phyloP scores from a whole-genome alignment of 2,797 vertebrate species.

The Spinus olivaceus region DNA sequence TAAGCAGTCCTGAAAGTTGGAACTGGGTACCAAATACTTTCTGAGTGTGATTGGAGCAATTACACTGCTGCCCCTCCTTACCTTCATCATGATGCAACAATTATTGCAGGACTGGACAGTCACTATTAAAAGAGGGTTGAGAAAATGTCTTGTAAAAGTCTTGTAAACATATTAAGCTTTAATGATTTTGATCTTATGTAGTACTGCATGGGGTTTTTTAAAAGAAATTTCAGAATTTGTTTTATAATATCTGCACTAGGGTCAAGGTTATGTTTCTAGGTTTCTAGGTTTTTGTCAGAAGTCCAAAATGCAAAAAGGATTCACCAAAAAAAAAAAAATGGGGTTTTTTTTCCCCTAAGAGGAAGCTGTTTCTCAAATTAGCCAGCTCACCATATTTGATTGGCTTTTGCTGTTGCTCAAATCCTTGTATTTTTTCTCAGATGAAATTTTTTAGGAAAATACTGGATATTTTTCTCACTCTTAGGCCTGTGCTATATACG shows the following conservation, averaged over 20 bases:
- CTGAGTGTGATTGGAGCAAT: background rate
- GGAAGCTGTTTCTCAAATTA: background rate
- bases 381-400: background rate
- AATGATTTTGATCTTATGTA: background rate
- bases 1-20: background rate
- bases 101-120: background rate
- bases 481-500: constrained; percentile 53
- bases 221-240: background rate
- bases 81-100: constrained; percentile 16
- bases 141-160: background rate
- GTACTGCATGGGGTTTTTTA: background rate
- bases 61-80: background rate
- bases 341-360: background rate
- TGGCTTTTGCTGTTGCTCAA: background rate
- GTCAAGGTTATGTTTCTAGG: background rate
- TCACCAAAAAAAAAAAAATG: background rate
- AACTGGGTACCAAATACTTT: background rate
- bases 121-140: constrained; percentile 3
- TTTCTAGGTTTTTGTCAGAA: background rate
- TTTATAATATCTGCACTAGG: background rate
- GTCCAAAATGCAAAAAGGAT: background rate
- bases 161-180: background rate
- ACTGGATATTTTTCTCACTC: constrained; percentile 42
- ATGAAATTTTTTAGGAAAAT: background rate
- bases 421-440: background rate